A percentile compares a stretch with the other conserved stretches of the same genome.
phyloP scores from a whole-genome alignment of 2,113 vertebrate genomes.

The Leptodactylus fuscus region DNA sequence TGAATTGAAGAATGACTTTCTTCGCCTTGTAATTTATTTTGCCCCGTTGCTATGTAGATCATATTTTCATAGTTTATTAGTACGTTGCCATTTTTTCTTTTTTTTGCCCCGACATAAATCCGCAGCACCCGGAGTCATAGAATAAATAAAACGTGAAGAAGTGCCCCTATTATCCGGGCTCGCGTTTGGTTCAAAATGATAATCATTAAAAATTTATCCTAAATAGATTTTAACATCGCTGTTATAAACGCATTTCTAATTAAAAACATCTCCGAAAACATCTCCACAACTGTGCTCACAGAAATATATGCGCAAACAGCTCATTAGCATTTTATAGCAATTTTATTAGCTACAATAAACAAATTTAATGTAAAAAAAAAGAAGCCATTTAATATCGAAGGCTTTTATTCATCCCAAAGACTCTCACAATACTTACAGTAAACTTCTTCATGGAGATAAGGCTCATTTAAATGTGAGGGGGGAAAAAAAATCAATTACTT shows the following conservation, averaged over 20 bases:
- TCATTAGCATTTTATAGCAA: conserved; percentile 59
- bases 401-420: conserved; percentile 44
- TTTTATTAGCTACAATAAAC: conserved; percentile 61
- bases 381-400: conserved; percentile 48
- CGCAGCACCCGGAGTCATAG: neutral
- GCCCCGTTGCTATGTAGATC: neutral
- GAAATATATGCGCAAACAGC: conserved; percentile 55
- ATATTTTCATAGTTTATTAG: conserved; percentile 13
- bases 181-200: conserved; percentile 35
- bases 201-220: conserved; percentile 55
- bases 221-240: conserved; percentile 39
- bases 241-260: conserved; percentile 54
- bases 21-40: conserved; percentile 6
- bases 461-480: conserved; percentile 2
- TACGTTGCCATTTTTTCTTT: neutral
- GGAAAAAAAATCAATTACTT: conserved; percentile 41
- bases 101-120: conserved; percentile 39
- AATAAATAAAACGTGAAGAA: conserved; percentile 39
- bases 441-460: conserved; percentile 46
- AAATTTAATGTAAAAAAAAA: conserved; percentile 56
- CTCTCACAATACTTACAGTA: conserved; percentile 49
- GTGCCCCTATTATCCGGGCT: conserved; percentile 27
- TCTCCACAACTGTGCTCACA: conserved; percentile 50
- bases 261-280: conserved; percentile 51
- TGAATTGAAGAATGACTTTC: neutral